These are phyloP conservation scores for Babylonia areolata DNA, from an alignment of 1,140 invertebrate genomes.

Conservation along the genomic window DNA sequence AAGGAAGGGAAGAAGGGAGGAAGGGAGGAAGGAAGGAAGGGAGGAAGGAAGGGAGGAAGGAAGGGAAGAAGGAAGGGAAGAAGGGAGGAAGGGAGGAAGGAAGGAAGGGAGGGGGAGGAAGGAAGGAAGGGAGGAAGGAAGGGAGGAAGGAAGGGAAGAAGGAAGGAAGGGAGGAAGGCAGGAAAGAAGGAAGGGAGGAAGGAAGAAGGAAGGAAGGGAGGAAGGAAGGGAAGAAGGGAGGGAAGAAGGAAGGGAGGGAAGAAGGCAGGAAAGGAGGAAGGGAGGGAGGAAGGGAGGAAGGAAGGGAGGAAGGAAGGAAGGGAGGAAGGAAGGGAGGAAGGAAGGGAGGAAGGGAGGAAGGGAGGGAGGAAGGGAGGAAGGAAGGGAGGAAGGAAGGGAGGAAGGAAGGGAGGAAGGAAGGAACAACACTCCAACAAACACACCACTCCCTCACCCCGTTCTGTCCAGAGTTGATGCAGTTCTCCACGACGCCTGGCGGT, in stretches of 20 bases:
- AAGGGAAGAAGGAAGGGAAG: background rate
- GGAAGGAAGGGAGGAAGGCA: too few relatives aligned
- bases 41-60: background rate
- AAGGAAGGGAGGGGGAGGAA: background rate
- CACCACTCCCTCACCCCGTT: background rate
- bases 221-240: too few relatives aligned
- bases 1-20: too few relatives aligned
- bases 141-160: background rate
- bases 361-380: background rate
- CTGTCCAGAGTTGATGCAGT: constrained; percentile 3
- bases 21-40: background rate
- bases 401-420: background rate
- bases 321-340: background rate
- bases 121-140: background rate
- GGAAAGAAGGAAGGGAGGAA: too few relatives aligned
- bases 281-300: background rate
- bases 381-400: background rate
- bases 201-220: too few relatives aligned
- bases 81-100: background rate
- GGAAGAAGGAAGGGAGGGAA: too few relatives aligned
- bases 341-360: background rate
- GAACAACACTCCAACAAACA: background rate
- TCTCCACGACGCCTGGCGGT: background rate
- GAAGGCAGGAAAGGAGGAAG: background rate
- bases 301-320: background rate